Conservation (phyloP, 2,888 invertebrate genomes). For the Zygothrica quintamaculata region DNA sequence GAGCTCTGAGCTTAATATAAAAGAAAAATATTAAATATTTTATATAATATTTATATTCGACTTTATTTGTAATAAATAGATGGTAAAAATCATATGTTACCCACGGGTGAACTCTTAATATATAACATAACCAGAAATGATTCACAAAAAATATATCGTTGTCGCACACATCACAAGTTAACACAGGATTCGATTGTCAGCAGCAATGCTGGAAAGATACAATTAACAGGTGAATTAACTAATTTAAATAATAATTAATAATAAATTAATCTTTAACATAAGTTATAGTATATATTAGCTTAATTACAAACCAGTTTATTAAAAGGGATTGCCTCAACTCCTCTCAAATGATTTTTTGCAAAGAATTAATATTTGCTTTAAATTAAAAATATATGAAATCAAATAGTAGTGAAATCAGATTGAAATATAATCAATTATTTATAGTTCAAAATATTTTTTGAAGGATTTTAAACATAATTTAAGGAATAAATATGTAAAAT, state of each 20-base stretch:
- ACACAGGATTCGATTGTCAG: conserved; percentile 87
- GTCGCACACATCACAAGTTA: conserved; percentile 87
- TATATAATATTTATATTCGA: neutral
- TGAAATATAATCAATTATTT: too few relatives aligned
- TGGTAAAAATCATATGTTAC: conserved; percentile 87
- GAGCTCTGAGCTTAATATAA: neutral
- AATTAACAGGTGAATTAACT: conserved; percentile 85
- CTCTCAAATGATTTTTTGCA: too few relatives aligned
- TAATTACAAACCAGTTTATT: too few relatives aligned
- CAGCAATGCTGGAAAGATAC: conserved; percentile 86
- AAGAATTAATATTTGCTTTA: too few relatives aligned
- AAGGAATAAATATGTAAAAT: too few relatives aligned
- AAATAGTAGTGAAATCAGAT: too few relatives aligned
- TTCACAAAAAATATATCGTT: conserved; percentile 86
- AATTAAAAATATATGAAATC: too few relatives aligned
- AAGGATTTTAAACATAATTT: too few relatives aligned
- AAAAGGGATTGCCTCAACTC: too few relatives aligned
- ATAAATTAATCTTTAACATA: too few relatives aligned
- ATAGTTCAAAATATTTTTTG: too few relatives aligned
- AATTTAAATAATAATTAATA: neutral
- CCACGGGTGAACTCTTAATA: conserved; percentile 87
- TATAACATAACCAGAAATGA: conserved; percentile 86
- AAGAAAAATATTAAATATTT: neutral
- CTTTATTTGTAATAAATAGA: conserved; percentile 79
- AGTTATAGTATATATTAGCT: too few relatives aligned